Percentiles rank a stretch among this genome's conserved stretches.
Evolutionary conservation across 2,113 vertebrate species (phyloP).

Genomic region (Oryctolagus cuniculus): DNA sequence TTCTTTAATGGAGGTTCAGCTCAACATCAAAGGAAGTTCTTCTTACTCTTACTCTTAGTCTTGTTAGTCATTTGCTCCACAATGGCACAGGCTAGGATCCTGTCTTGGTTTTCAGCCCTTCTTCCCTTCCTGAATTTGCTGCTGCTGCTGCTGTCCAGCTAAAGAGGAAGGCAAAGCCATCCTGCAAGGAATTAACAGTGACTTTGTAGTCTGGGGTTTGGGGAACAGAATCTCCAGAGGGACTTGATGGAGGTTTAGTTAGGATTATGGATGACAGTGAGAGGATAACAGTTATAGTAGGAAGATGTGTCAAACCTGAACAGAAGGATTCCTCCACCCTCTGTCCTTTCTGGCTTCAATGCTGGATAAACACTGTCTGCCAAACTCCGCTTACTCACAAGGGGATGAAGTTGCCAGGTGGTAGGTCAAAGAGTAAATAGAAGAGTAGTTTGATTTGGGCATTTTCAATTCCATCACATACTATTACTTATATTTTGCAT

Average conservation of each 20-base stretch:
- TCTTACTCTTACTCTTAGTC: not conserved
- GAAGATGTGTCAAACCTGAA: not conserved
- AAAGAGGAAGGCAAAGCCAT: not conserved
- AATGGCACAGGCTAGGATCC: not conserved
- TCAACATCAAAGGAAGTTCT: not conserved
- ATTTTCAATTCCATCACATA: not conserved
- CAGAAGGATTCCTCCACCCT: not conserved
- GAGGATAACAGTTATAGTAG: not conserved
- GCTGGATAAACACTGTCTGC: not conserved
- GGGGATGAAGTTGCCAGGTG: not conserved
- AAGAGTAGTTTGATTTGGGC: not conserved
- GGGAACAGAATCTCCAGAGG: not conserved
- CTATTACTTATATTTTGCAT: constrained; percentile 35
- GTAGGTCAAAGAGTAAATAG: constrained; percentile 41
- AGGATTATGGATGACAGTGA: not conserved
- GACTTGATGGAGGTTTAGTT: not conserved
- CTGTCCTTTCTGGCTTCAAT: not conserved
- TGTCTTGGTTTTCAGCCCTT: not conserved
- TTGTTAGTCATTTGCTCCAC: not conserved
- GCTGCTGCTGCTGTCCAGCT: not conserved
- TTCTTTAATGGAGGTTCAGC: accelerated
- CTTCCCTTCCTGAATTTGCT: not conserved
- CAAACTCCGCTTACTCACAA: not conserved
- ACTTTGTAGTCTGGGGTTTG: not conserved
- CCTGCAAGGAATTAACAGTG: not conserved